These are phyloP conservation scores for Girardia tigrina DNA, from an alignment of 2,888 invertebrate species.

Conservation along the genomic window DNA sequence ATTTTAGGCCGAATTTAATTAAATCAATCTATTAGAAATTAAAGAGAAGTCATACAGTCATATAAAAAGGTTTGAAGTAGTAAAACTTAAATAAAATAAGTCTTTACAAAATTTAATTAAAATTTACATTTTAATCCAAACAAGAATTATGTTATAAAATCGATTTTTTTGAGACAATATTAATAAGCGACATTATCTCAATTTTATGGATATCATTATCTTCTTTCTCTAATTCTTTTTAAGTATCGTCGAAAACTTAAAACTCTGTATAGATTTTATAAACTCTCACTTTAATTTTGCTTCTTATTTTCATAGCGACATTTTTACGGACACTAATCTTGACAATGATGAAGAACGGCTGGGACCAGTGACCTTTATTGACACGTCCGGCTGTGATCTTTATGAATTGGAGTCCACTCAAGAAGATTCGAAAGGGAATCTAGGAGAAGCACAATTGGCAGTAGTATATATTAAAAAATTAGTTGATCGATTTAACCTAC, in stretches of 20 bases:
- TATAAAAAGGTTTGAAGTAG: too few species aligned
- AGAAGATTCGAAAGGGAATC: conserved; percentile 52
- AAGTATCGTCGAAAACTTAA: not conserved
- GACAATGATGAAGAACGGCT: not conserved
- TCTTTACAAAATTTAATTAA: too few species aligned
- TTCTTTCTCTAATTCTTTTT: too few species aligned
- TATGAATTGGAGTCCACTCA: conserved; percentile 51
- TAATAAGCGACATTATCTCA: too few species aligned
- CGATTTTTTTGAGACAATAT: too few species aligned
- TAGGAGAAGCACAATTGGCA: conserved; percentile 41
- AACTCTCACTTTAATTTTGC: not conserved
- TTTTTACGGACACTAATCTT: conserved; percentile 24
- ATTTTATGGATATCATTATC: too few species aligned
- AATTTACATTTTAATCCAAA: too few species aligned
- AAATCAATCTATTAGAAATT: too few species aligned
- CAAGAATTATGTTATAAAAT: too few species aligned
- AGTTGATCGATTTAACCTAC: conserved; percentile 45
- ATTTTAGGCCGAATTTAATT: too few species aligned
- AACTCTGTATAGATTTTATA: not conserved
- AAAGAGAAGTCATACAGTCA: too few species aligned
- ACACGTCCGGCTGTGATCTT: conserved; percentile 54
- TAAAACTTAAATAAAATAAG: too few species aligned
- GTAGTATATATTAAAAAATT: not conserved
- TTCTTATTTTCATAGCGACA: not conserved
- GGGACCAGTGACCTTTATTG: conserved; percentile 52